These are phyloP conservation scores for Sitta carolinensis DNA, from an alignment of 2,797 vertebrate genomes.

Conservation along the genomic window DNA sequence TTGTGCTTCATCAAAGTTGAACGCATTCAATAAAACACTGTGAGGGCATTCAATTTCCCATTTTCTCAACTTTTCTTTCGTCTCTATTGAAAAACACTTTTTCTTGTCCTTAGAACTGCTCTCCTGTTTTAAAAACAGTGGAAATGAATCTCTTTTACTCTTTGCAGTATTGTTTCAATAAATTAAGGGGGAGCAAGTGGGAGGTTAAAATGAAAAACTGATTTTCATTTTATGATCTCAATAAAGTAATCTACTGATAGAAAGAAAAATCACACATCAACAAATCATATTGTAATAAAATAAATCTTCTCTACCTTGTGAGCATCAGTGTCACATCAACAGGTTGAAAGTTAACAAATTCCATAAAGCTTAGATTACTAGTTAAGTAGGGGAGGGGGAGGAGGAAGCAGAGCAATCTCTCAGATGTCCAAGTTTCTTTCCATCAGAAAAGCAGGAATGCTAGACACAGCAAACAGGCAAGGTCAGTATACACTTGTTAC, in stretches of 20 bases:
- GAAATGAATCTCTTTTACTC: slow-evolving; percentile 35
- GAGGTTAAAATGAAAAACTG: slow-evolving; percentile 33
- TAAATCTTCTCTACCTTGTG: background rate
- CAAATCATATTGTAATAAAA: background rate
- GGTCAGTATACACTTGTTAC: background rate
- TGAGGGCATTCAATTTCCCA: slow-evolving; percentile 8
- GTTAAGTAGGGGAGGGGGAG: background rate
- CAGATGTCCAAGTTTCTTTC: background rate
- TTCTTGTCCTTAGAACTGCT: background rate
- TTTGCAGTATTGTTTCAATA: slow-evolving; percentile 25
- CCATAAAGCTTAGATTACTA: background rate
- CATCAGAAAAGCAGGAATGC: background rate
- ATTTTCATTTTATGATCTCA: slow-evolving; percentile 46
- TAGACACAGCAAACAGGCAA: background rate
- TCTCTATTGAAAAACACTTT: slow-evolving; percentile 20
- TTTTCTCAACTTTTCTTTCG: slow-evolving; percentile 30
- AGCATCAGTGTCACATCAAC: background rate
- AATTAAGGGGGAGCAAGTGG: background rate
- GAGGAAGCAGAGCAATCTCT: background rate
- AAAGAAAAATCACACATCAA: slow-evolving; percentile 16
- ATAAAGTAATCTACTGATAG: slow-evolving; percentile 34
- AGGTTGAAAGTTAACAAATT: slow-evolving; percentile 8
- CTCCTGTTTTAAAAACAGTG: background rate
- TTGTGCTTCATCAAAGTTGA: slow-evolving; percentile 38
- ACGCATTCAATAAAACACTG: slow-evolving; percentile 16